A percentile compares a stretch with the other conserved stretches of the same genome.
phyloP scores from a whole-genome alignment of 2,888 invertebrate genomes.

The Ferrisia virgata region DNA sequence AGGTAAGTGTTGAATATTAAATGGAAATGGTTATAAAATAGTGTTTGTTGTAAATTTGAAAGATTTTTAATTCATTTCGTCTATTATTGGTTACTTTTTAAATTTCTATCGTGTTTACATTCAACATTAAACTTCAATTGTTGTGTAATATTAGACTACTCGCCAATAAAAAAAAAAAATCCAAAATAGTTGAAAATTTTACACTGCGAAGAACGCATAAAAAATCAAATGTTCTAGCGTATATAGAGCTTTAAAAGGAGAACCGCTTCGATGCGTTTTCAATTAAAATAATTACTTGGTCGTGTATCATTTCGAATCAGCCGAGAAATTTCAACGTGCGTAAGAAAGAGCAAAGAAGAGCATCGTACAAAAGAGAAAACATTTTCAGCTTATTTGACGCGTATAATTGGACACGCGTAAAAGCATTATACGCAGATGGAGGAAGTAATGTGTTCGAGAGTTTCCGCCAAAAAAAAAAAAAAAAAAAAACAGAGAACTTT shows the following conservation, averaged over 20 bases:
- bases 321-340: background rate
- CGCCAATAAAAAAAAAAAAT: too few relatives aligned
- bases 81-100: too few relatives aligned
- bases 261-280: background rate
- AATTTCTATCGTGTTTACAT: too few relatives aligned
- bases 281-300: background rate
- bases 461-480: background rate
- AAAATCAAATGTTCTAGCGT: background rate
- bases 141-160: too few relatives aligned
- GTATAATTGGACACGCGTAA: constrained; percentile 5
- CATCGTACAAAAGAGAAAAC: background rate
- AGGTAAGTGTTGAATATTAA: too few relatives aligned
- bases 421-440: constrained; percentile 13
- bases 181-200: too few relatives aligned
- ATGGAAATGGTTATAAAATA: too few relatives aligned
- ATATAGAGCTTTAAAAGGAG: background rate
- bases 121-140: too few relatives aligned
- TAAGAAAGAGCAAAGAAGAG: background rate
- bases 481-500: background rate
- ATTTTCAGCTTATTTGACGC: background rate
- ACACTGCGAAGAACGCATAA: too few relatives aligned
- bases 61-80: too few relatives aligned
- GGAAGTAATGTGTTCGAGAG: background rate
- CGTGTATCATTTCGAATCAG: background rate
- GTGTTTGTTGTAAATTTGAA: too few relatives aligned